Base-by-base conservation (phyloP, 1,140 invertebrate genomes). In the Leptinotarsa lineolata region DNA sequence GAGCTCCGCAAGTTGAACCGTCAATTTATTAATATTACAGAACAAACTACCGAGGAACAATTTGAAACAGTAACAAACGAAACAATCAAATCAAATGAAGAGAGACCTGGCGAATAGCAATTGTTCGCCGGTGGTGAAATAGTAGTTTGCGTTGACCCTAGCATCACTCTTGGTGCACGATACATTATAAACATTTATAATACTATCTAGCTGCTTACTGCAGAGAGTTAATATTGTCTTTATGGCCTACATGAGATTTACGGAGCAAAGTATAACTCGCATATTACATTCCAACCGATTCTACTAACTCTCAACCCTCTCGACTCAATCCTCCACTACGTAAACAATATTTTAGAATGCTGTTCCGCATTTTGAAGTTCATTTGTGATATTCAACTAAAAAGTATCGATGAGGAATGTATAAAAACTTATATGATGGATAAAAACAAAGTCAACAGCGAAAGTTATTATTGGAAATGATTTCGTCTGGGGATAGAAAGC, bases 161-260 rank as follows among this genome's bases (percentile, higher is more conserved):
- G 18, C 44, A 46, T 68, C 66, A 68, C 46, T 68, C 64, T 72
- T 69, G 48, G 4, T 21, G 46, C 60, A 69, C 71, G 63, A 77
- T 75, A 77, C 74, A 75, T 71, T 73, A 72, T 75, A 72, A 70
- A 77, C 74, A 74, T 78, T 79, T 77, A 77, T 78, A 75, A 79
- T 76, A 65, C 77, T 74, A 76, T 77, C 70, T 76, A 68, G 76
- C 72, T 79, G 72, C 67, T 76, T 74, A 76, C 63, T 74, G 69
- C 69, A 74, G 60, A 76, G 76, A 80, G 75, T 80, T 80, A 80
- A 80, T 80, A 80, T 77, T 77, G 79, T 80, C 76, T 79, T 80
- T 80, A 78, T 76, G 71, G 79, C 77, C 73, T 79, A 70, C 74
- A 75, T 69, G 74, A 80, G 77, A 80, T 80, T 80, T 79, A 80